Base-by-base conservation (phyloP, 2,113 vertebrate species). In the Tetraodon nigroviridis region DNA sequence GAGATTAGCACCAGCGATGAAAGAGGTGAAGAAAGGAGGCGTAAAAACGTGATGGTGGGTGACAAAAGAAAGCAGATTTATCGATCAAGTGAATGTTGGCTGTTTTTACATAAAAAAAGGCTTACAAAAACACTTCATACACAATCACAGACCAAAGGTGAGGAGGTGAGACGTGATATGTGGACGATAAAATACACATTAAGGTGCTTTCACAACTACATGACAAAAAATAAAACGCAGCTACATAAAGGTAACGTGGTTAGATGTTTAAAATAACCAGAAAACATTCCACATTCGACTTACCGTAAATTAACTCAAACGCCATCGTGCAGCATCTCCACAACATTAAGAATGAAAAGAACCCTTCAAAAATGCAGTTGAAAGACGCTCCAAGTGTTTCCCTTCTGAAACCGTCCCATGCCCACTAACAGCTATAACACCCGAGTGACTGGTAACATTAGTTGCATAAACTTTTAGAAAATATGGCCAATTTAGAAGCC, bases 91-190 rank as follows among this genome's bases (percentile, higher is more conserved):
- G 81, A 69, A 72, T 71, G 76, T 88, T 74, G 88, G 82, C 58
- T 69, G 91, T 90, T 88, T 37, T 81, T 84, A 90, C 87, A 89
- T 84, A 92, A 91, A 93, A 94, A 18, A 93, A 89, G 75, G 88
- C 87, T 86, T 93, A 92, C 92, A 95, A 95, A 95, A 95, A 86
- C 72, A 84, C 83, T 81, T 84, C 86, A 56, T 11, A 56, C 52
- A 48, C 51, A 56, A 15, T n/a, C 42, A 45, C 44, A 46, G 15
- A 46, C 16, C 10, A 6, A 16, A 17, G 44, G 15, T 16, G 44
- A 46, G 51, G 11, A 46, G 79, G 65, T 71, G 69, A 66, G 64
- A 50, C 3, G 65, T 20, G 54, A 57, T 29, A 52, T 3, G 32
- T 54, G 69, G 55, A 83, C 76, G 79, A 73, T 47, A 86, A 87